A percentile compares a stretch with the other conserved stretches of the same genome.
Evolutionary conservation across 2,888 invertebrate genomes (phyloP).

Genomic region (Selenia dentaria): DNA sequence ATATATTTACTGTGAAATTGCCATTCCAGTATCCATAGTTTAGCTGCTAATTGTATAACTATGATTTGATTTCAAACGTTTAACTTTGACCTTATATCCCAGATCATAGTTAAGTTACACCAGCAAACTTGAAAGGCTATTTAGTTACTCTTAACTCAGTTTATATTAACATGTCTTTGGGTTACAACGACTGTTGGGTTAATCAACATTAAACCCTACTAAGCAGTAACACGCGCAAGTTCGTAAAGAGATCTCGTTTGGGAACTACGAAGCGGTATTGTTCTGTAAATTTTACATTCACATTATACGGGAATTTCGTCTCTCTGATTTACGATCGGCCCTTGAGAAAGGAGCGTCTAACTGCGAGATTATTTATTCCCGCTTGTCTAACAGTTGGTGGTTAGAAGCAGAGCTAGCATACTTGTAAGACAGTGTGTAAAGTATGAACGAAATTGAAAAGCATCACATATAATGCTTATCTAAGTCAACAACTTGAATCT

Average conservation of each 20-base stretch:
- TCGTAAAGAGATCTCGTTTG: slow-evolving; percentile 54
- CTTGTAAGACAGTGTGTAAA: not conserved
- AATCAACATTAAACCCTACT: slow-evolving; percentile 55
- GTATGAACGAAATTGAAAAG: too few relatives aligned
- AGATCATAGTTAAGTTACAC: not conserved
- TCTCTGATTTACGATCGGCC: slow-evolving; percentile 70
- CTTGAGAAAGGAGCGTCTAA: slow-evolving; percentile 63
- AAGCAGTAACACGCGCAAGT: slow-evolving; percentile 57
- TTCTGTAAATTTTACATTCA: slow-evolving; percentile 71
- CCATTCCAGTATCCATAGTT: too few relatives aligned
- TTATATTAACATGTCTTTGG: slow-evolving; percentile 26
- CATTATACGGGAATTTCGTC: slow-evolving; percentile 71
- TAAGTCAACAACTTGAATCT: too few relatives aligned
- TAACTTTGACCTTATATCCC: not conserved
- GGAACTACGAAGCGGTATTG: slow-evolving; percentile 59
- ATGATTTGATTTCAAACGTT: too few relatives aligned
- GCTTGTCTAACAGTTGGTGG: slow-evolving; percentile 57
- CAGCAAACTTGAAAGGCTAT: slow-evolving; percentile 11
- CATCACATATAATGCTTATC: too few relatives aligned
- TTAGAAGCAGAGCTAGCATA: slow-evolving; percentile 21
- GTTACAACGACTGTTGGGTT: slow-evolving; percentile 32
- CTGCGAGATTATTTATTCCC: slow-evolving; percentile 70
- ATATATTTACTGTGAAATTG: too few relatives aligned
- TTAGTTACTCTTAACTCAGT: slow-evolving; percentile 18
- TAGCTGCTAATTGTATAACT: too few relatives aligned